Evolutionary conservation across 1,140 invertebrate genomes (phyloP).

Genomic region (Goniozus legneri): DNA sequence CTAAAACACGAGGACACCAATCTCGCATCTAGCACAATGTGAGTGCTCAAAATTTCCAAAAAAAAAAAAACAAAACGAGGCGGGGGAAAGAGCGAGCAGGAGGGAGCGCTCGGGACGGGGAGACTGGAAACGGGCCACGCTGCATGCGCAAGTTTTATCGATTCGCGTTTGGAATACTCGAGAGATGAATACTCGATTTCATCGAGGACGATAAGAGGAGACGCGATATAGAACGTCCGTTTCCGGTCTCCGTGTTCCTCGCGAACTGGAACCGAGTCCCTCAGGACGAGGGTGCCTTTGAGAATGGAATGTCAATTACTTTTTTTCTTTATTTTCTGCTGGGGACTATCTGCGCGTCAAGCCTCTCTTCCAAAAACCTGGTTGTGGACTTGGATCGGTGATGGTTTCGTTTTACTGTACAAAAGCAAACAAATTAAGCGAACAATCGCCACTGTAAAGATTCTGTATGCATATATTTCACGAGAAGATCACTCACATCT

Average conservation of each 20-base stretch:
- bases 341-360: slow-evolving; percentile 1
- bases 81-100: too few species aligned
- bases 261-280: slow-evolving; percentile 6
- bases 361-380: slow-evolving; percentile 8
- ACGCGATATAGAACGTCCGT: slow-evolving; percentile 9
- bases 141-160: too few species aligned
- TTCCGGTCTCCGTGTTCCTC: slow-evolving; percentile 18
- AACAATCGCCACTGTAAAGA: too few species aligned
- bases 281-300: slow-evolving; percentile 22
- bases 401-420: slow-evolving; percentile 25
- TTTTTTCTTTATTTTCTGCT: slow-evolving; percentile 20
- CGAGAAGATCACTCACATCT: too few species aligned
- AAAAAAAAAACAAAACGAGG: too few species aligned
- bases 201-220: background rate
- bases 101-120: slow-evolving; percentile 11
- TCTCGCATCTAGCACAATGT: slow-evolving; percentile 92
- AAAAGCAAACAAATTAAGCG: too few species aligned
- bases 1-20: slow-evolving; percentile 99
- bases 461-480: too few species aligned
- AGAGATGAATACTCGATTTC: background rate
- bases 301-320: slow-evolving; percentile 35
- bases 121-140: slow-evolving; percentile 29
- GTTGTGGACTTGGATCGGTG: slow-evolving; percentile 28
- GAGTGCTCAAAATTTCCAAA: slow-evolving; percentile 55
- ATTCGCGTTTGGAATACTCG: too few species aligned